Base-by-base conservation (phyloP, 2,888 invertebrate genomes). In the Cloeon dipterum region DNA sequence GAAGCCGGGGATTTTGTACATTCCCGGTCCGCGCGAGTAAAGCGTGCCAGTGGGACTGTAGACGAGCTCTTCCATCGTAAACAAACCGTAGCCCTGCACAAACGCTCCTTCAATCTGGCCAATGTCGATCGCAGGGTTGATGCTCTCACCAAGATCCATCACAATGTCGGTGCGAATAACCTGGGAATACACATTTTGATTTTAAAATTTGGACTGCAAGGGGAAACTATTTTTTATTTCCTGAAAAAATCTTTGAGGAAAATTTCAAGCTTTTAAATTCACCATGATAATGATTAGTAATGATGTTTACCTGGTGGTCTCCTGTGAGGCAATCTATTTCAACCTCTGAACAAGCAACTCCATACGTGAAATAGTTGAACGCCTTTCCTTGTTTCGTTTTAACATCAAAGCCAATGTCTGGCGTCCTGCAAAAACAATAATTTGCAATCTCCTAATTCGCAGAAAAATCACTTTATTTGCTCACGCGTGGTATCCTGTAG, bases 51-150 rank as follows among this genome's bases (percentile, higher is more conserved):
- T 70, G 0, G 88, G 81, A 1, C 88, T 82, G 51, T 81, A 81
- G 40, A 83, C 70, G 46, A 86, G 60, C 53, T 93, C 89, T 57
- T 94, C 94, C 49, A 93, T 60, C 0, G 83, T 81, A 49, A 81
- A 89, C 39, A 94, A 55, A 2, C 93, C 94, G 49, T 89, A 86
- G 1, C 94, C 94, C 65, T 93, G 91, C 51, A 86, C 66, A 49
- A 91, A 94, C 0, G 68, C 94, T 3, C 94, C 94, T 59, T 94
- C 94, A 13, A 94, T 76, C 62, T 94, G 94, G 0, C 93, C 94
- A 46, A 94, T 81, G 49, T 94, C 94, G 43, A 94, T 86, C 2
- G 93, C 91, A 3, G 94, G 94, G 58, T 94, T 94, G 38, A 94
- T 59, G 56, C 91, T 91, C 46, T 82, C 75, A 1, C 93, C 93